Evolutionary conservation across 2,113 vertebrate species (phyloP).

Genomic region (Stercorarius parasiticus): DNA sequence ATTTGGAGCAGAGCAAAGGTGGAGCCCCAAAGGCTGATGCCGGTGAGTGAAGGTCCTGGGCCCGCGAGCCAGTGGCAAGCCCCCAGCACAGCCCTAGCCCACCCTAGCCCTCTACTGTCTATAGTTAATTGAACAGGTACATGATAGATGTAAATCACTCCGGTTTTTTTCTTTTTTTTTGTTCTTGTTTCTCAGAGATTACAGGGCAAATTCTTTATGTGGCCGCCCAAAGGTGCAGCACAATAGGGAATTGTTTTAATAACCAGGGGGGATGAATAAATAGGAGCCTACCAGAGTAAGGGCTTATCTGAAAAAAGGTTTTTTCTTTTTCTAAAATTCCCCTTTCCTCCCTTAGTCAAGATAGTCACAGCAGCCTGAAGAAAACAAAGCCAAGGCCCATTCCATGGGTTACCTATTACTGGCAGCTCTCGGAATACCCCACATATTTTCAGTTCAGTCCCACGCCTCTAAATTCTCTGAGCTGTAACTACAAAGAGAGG

Average conservation of each 20-base stretch:
- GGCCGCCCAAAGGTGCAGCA: background rate
- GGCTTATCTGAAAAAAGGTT: background rate
- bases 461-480: constrained; percentile 53
- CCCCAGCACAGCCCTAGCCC: background rate
- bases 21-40: background rate
- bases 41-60: accelerated
- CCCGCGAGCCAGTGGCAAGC: background rate
- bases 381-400: constrained; percentile 15
- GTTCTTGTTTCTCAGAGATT: background rate
- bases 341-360: background rate
- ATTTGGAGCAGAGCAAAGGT: background rate
- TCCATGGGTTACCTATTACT: constrained; percentile 75
- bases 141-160: background rate
- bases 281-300: background rate
- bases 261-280: background rate
- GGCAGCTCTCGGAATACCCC: constrained; percentile 50
- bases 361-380: background rate
- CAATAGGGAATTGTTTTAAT: constrained; percentile 11
- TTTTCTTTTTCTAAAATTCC: background rate
- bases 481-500: constrained; percentile 59
- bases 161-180: background rate
- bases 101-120: background rate
- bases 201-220: background rate
- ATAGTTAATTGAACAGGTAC: background rate
- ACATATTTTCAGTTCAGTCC: constrained; percentile 64